Evolutionary conservation across 92 coral and sea anemone genomes (phyloP).

Genomic region (Metridium senile): DNA sequence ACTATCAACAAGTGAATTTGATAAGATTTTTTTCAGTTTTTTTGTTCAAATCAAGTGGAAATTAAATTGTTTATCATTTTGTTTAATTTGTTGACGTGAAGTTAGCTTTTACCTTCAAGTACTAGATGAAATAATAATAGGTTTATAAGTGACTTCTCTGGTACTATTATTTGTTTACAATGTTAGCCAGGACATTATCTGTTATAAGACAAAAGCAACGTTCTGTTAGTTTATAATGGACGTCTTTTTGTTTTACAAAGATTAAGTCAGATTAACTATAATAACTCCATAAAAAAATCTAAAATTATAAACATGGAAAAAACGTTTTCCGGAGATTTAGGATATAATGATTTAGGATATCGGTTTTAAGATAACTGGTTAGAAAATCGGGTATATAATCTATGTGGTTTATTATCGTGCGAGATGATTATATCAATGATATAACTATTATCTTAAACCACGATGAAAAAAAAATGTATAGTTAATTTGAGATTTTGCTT

Average conservation of each 20-base stretch:
- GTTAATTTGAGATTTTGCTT: neutral
- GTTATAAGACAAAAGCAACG: neutral
- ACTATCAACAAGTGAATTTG: neutral
- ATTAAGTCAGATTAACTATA: neutral
- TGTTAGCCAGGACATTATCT: neutral
- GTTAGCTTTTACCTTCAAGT: neutral
- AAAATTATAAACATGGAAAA: neutral
- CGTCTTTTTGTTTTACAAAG: conserved; percentile 2
- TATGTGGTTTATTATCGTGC: neutral
- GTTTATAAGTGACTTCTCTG: neutral
- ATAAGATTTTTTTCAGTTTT: neutral
- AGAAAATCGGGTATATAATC: neutral
- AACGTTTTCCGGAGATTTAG: neutral
- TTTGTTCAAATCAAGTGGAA: neutral
- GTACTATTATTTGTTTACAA: neutral
- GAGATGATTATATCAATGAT: neutral
- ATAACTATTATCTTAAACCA: neutral
- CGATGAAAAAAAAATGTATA: neutral
- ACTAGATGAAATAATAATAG: neutral
- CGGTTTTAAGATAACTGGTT: neutral
- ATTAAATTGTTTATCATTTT: neutral
- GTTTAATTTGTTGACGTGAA: neutral
- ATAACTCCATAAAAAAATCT: neutral
- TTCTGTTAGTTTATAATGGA: neutral
- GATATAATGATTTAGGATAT: neutral